These are phyloP conservation scores for Pachyramphus minor DNA, from an alignment of 2,113 vertebrate genomes.

Conservation along the genomic window DNA sequence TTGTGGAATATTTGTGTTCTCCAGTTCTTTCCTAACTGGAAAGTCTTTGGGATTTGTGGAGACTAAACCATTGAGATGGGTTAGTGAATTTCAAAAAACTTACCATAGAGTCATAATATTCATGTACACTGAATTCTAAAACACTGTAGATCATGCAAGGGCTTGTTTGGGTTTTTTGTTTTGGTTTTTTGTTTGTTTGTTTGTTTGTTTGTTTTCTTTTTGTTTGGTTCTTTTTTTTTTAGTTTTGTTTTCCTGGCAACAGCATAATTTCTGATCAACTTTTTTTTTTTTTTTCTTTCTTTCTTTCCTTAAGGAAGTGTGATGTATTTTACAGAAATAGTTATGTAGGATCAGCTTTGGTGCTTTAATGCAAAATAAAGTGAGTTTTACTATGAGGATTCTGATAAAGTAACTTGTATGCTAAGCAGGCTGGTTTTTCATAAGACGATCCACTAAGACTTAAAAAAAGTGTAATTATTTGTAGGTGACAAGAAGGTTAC, in stretches of 20 bases:
- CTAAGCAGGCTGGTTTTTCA: not conserved
- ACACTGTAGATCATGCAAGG: not conserved
- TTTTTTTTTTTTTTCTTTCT: not conserved
- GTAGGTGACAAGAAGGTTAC: not conserved
- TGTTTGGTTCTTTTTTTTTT: too few species aligned
- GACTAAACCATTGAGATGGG: not conserved
- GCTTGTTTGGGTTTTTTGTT: too few species aligned
- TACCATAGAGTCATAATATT: not conserved
- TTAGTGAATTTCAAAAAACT: not conserved
- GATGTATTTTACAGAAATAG: slow-evolving; percentile 34
- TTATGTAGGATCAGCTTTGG: not conserved
- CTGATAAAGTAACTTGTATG: not conserved
- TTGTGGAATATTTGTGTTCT: not conserved
- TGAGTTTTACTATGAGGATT: slow-evolving; percentile 15
- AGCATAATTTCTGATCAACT: not conserved
- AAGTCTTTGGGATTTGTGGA: not conserved
- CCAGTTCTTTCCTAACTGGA: not conserved
- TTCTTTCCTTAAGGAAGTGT: too few species aligned
- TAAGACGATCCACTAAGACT: not conserved
- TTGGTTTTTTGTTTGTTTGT: too few species aligned
- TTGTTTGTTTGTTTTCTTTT: too few species aligned
- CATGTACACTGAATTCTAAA: not conserved
- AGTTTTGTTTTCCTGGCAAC: too few species aligned
- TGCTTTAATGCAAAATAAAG: slow-evolving; percentile 21
- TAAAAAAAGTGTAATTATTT: not conserved